phyloP scores from a whole-genome alignment of 2,888 invertebrate species.

The Fabriciana adippe region DNA sequence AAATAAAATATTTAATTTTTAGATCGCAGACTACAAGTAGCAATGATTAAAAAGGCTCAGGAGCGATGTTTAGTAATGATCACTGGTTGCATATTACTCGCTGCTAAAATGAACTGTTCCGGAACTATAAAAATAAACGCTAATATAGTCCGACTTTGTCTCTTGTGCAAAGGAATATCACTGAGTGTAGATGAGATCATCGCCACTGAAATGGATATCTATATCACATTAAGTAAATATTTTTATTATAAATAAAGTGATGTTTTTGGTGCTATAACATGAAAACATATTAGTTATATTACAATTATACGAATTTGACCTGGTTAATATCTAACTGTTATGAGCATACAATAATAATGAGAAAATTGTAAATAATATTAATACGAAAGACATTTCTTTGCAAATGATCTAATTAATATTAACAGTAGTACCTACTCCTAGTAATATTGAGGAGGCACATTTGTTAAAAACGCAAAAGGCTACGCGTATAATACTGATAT shows the following conservation, averaged over 20 bases:
- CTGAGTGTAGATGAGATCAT: conserved; percentile 47
- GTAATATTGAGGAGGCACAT: no score
- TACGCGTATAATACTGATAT: no score
- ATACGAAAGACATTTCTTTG: no score
- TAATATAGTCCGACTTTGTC: conserved; percentile 41
- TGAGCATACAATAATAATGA: no score
- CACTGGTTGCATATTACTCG: conserved; percentile 53
- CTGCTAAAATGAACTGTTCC: conserved; percentile 55
- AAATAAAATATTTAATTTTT: conserved; percentile 5
- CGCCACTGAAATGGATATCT: neutral
- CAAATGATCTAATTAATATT: no score
- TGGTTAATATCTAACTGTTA: neutral
- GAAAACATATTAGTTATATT: no score
- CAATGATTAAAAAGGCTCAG: conserved; percentile 7
- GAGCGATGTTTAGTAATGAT: conserved; percentile 47
- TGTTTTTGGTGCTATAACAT: no score
- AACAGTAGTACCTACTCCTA: no score
- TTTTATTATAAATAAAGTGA: neutral
- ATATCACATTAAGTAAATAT: conserved; percentile 3
- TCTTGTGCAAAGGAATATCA: conserved; percentile 43
- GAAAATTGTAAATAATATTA: no score
- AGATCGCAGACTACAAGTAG: neutral
- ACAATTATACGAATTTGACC: neutral
- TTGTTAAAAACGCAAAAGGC: no score
- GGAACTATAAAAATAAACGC: conserved; percentile 40